phyloP scores from a whole-genome alignment of 2,888 invertebrate species.

The Julus scanicus region DNA sequence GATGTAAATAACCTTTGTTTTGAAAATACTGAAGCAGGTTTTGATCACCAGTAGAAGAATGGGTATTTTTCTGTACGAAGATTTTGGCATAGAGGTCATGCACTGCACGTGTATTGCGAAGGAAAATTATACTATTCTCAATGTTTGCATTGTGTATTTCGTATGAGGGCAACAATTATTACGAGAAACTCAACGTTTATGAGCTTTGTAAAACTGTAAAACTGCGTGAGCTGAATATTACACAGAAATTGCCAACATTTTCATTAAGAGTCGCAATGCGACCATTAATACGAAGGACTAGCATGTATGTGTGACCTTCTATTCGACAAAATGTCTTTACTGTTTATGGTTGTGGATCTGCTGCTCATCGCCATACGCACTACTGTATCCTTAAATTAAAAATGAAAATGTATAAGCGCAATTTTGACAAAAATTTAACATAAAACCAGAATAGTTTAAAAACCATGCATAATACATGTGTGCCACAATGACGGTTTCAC shows the following conservation, averaged over 20 bases:
- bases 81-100: neutral
- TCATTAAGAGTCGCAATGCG: constrained; percentile 36
- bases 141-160: constrained; percentile 23
- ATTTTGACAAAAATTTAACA: neutral
- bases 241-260: constrained; percentile 35
- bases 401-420: neutral
- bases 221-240: constrained; percentile 32
- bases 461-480: too few relatives aligned
- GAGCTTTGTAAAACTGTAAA: constrained; percentile 42
- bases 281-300: neutral
- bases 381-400: neutral
- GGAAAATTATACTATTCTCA: neutral
- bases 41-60: constrained; percentile 7
- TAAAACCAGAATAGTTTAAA: neutral
- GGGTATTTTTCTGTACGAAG: neutral
- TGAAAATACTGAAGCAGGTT: neutral
- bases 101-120: neutral
- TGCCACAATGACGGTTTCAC: too few relatives aligned
- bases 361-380: neutral
- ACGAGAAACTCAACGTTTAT: constrained; percentile 24
- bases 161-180: constrained; percentile 30
- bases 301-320: neutral
- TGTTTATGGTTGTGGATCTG: neutral
- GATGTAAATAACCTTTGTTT: constrained; percentile 36
- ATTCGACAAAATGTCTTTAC: neutral